A percentile compares a stretch with the other conserved stretches of the same genome.
phyloP scores from a whole-genome alignment of 1,140 invertebrate species.

The Aethina tumida region DNA sequence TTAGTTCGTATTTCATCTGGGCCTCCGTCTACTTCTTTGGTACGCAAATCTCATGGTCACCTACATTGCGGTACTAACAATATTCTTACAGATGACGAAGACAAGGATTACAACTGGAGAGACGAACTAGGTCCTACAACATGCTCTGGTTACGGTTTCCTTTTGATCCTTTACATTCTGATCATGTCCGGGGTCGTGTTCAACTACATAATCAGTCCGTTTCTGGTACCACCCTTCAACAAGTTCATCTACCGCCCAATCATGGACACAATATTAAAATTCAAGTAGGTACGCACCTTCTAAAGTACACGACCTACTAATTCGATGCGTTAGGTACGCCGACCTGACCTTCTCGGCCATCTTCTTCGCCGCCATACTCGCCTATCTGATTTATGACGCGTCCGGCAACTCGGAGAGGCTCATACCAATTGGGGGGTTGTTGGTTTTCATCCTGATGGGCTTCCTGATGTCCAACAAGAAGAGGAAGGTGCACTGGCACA shows the following conservation, averaged over 20 bases:
- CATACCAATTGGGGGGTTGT: neutral
- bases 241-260: neutral
- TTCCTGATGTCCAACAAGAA: too few species aligned
- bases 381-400: too few species aligned
- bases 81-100: too few species aligned
- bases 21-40: too few species aligned
- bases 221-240: neutral
- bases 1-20: too few species aligned
- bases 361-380: too few species aligned
- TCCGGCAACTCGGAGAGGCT: too few species aligned
- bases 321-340: neutral
- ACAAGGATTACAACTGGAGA: too few species aligned
- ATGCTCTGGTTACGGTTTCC: slow-evolving; percentile 5
- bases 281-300: neutral
- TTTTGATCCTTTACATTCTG: neutral
- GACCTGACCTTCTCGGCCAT: neutral
- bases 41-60: too few species aligned
- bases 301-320: neutral
- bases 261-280: slow-evolving; percentile 3
- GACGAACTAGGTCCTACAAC: too few species aligned
- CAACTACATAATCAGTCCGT: neutral
- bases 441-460: slow-evolving; percentile 1
- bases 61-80: too few species aligned
- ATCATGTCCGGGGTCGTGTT: slow-evolving; percentile 1
- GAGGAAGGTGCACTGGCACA: slow-evolving; percentile 65